These are phyloP conservation scores for Nephila pilipes DNA, from an alignment of 1,140 invertebrate genomes.

Conservation along the genomic window DNA sequence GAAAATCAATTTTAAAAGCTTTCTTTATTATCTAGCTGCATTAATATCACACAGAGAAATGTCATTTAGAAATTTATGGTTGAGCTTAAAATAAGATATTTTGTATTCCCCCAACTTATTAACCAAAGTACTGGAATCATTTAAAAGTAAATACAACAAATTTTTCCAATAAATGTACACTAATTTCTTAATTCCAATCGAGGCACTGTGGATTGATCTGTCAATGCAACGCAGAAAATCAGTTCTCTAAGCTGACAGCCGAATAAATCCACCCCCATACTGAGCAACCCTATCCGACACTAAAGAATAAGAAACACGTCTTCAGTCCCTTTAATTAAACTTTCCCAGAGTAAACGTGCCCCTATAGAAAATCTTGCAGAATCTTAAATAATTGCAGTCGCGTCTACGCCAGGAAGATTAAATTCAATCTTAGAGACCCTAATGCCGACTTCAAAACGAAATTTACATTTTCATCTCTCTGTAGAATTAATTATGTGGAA, in stretches of 20 bases:
- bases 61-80: too few relatives aligned
- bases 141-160: too few relatives aligned
- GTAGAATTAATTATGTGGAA: constrained; percentile 45
- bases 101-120: too few relatives aligned
- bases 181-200: background rate
- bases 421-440: background rate
- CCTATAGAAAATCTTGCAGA: background rate
- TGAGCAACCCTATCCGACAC: background rate
- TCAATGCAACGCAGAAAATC: background rate
- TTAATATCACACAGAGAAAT: too few relatives aligned
- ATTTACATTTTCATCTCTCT: constrained; percentile 54
- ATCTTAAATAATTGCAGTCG: background rate
- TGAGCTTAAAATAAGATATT: too few relatives aligned
- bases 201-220: background rate
- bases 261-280: background rate
- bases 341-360: background rate
- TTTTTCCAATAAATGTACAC: too few relatives aligned
- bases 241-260: background rate
- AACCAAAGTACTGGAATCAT: too few relatives aligned
- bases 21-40: too few relatives aligned
- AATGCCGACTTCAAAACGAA: constrained; percentile 49
- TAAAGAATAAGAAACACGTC: constrained; percentile 11
- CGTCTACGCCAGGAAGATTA: constrained; percentile 28
- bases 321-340: constrained; percentile 16
- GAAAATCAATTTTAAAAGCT: too few relatives aligned